Base-by-base conservation (phyloP, 92 coral and sea anemone species). In the Porites cylindrica region DNA sequence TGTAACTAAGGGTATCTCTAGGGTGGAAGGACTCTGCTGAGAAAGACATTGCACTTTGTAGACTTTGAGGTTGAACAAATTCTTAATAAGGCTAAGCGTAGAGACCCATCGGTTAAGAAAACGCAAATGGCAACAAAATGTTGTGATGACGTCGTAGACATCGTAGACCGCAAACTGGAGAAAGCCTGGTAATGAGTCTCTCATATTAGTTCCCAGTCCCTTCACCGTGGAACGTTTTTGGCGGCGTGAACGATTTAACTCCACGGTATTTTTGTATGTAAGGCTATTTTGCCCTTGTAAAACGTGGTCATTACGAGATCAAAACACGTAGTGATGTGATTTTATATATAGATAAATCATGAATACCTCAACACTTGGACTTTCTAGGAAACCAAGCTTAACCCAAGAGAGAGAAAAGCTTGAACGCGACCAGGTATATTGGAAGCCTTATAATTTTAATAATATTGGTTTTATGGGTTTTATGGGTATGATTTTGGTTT, bases 381-480 rank as follows among this genome's bases (percentile, higher is more conserved):
- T 91, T 38, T 72, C 76, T 82, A 94, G 82, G 71, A 95, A 88
- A 78, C 98, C 96, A 51, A 90, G 93, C 20, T 77, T 89, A 47
- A 80, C 82, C 21, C 94, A 91, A 65, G 99, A 96, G 71, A 89
- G 96, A 66, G 98, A 96, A 76, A 96, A 90, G 60, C 92, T 96
- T 17, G 98, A 96, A 74, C 95, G 88, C 82, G 99, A 96, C 51
- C 98, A 95, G 94, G 99, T 96, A 82, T 18, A 38, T 56, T 70
- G 23, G 7, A 10, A 1, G 26, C 71, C 13, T 12, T 16, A 51
- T 23, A 6, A 77, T 12, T 16, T 64, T 13, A 4, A 77, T n/a
- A 21, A 81, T 68, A 81, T 81, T 81, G 85, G 85, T 51, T 83
- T 69, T 71, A 72, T 60, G 50, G 18, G 10, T 29, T 4, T 32